phyloP scores from a whole-genome alignment of 2,797 vertebrate genomes.

The Sparidentex hasta region DNA sequence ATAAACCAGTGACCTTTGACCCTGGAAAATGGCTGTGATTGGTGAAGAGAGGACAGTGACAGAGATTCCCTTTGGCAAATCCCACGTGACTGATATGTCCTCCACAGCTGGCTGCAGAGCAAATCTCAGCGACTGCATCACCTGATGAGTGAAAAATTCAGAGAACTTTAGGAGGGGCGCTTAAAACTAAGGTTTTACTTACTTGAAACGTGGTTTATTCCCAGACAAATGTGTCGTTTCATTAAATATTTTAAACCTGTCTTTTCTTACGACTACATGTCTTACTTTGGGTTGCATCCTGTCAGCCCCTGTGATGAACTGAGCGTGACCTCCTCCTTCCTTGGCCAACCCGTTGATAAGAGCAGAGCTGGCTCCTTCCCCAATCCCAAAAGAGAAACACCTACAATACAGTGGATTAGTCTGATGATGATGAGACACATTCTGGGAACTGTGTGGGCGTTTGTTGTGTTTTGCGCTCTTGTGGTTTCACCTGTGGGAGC shows the following conservation, averaged over 20 bases:
- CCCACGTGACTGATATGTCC: conserved; percentile 77
- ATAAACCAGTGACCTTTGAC: conserved; percentile 86
- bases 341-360: conserved; percentile 89
- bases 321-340: conserved; percentile 83
- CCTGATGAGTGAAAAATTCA: conserved; percentile 63
- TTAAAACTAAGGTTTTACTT: too few species aligned
- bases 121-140: conserved; percentile 86
- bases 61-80: conserved; percentile 81
- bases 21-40: conserved; percentile 84
- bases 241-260: too few species aligned
- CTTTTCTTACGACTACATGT: neutral
- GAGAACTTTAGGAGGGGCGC: neutral
- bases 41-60: conserved; percentile 81
- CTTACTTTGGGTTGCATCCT: conserved; percentile 90
- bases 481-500: conserved; percentile 81
- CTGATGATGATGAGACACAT: neutral
- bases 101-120: conserved; percentile 85
- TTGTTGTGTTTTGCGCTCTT: neutral
- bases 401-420: conserved; percentile 66
- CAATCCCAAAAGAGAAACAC: conserved; percentile 92
- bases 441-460: neutral
- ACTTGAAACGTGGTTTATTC: neutral
- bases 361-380: conserved; percentile 89
- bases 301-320: conserved; percentile 89
- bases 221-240: neutral